A percentile compares a stretch with the other conserved stretches of the same genome.
Evolutionary conservation across 2,113 vertebrate genomes (phyloP).

Genomic region (Regulus satrapa): DNA sequence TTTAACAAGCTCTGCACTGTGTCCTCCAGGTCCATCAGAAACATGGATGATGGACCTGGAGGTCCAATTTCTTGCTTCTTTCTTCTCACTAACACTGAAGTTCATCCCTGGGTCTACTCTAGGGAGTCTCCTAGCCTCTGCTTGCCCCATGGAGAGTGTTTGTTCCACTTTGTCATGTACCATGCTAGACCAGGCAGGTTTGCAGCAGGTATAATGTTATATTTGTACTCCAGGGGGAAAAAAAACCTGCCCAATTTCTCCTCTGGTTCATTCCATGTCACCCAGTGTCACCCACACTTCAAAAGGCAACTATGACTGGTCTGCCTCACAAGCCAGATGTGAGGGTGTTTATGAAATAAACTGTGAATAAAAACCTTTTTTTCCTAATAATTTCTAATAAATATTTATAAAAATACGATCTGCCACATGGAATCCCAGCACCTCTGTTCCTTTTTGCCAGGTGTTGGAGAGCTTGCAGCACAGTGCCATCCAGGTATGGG

Average conservation of each 20-base stretch:
- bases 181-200: not conserved
- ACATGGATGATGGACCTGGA: too few species aligned
- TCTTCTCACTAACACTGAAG: not conserved
- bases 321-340: not conserved
- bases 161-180: not conserved
- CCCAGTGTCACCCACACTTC: fast-evolving
- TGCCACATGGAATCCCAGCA: not conserved
- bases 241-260: not conserved
- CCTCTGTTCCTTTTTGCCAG: not conserved
- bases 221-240: not conserved
- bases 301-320: not conserved
- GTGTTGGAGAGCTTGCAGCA: not conserved
- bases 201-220: not conserved
- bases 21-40: not conserved
- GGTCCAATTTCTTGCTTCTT: too few species aligned
- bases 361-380: too few species aligned
- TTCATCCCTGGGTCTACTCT: not conserved
- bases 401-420: too few species aligned
- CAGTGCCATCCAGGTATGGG: fast-evolving
- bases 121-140: not conserved
- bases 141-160: not conserved
- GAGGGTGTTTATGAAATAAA: fast-evolving
- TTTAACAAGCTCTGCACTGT: not conserved
- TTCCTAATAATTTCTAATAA: too few species aligned
- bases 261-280: not conserved